Evolutionary conservation across 2,797 vertebrate species (phyloP), one percentile per base, ranked within the genome.

Genomic region (Crax fasciolata): DNA sequence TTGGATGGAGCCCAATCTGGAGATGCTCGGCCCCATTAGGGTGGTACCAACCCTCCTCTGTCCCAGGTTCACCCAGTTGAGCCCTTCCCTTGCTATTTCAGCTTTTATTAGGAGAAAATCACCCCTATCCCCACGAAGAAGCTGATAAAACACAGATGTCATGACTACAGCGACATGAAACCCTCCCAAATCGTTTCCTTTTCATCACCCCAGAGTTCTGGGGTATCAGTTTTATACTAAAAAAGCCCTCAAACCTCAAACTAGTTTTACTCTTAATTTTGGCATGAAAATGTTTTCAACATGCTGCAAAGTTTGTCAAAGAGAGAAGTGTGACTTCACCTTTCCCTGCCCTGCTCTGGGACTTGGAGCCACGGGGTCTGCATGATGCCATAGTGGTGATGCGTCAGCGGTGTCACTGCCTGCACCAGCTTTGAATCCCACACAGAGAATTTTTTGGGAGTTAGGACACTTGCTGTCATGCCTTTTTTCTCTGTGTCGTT

Each of bases 401-500:
- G 28, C 11, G 28, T 4, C 62, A 23, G 3, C 1, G 7, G 25
- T 3, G 72, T 17, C 63, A 38, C 57, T 16, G 46, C 30, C 86
- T 13, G 27, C 1, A 4, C 23, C 87, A 84, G 8, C 24, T n/a
- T 63, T 25, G 13, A 57, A 44, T 38, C 57, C 43, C 57, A 9
- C 5, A 2, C 0, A 0, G 17, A 54, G 30, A 84, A 82, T 49
- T 5, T 0, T 18, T 10, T 32, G 63, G 87, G 79, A 89, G 44
- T 11, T 72, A 30, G 28, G 66, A 4, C 32, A 13, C 39, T 35
- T 24, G 19, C 48, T 46, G 43, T n/a, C 71, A 67, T 71, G 9
- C 3, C 4, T 11, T 67, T 48, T 32, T 13, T 13, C 25, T 44
- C 30, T 8, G 30, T 28, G 43, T 54, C 15, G 2, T 10, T 48